A percentile compares a stretch with the other conserved stretches of the same genome.
Conservation (phyloP, 2,888 invertebrate genomes). For the Drosophila fulvimacula region DNA sequence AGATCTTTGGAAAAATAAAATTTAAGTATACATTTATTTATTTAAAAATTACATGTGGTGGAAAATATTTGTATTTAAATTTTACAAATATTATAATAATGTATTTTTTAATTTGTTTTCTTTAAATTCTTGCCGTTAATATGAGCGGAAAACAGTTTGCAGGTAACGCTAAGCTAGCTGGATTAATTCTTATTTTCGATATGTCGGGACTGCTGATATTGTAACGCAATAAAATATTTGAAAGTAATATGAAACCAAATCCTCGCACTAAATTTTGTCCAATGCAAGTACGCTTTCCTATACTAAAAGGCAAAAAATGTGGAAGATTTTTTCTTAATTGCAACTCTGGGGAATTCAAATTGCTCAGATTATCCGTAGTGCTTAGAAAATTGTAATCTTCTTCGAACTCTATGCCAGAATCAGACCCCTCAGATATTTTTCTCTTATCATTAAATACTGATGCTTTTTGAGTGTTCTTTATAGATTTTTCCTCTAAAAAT, state of each 20-base stretch:
- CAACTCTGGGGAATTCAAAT: neutral
- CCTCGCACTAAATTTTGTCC: slow-evolving; percentile 92
- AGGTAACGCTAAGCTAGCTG: slow-evolving; percentile 91
- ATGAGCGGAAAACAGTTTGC: slow-evolving; percentile 89
- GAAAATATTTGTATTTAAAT: neutral
- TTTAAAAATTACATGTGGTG: neutral
- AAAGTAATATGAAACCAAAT: slow-evolving; percentile 90
- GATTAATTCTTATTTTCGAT: slow-evolving; percentile 86
- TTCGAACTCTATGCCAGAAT: slow-evolving; percentile 87
- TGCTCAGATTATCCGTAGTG: neutral
- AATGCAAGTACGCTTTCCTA: slow-evolving; percentile 94
- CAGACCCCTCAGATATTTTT: slow-evolving; percentile 85
- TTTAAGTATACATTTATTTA: neutral
- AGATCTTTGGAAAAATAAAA: neutral
- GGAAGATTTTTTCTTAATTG: slow-evolving; percentile 86
- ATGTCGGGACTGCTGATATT: slow-evolving; percentile 87
- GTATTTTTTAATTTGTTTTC: neutral
- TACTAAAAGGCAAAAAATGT: slow-evolving; percentile 93
- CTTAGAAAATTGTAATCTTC: slow-evolving; percentile 46
- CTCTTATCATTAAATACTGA: slow-evolving; percentile 25
- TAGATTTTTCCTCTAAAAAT: slow-evolving; percentile 87
- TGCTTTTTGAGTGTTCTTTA: neutral
- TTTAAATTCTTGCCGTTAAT: slow-evolving; percentile 83
- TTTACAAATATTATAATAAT: no score
- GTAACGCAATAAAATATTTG: slow-evolving; percentile 90